Evolutionary conservation across 2,888 invertebrate genomes (phyloP).

Genomic region (Mesorhabditis spiculigera): DNA sequence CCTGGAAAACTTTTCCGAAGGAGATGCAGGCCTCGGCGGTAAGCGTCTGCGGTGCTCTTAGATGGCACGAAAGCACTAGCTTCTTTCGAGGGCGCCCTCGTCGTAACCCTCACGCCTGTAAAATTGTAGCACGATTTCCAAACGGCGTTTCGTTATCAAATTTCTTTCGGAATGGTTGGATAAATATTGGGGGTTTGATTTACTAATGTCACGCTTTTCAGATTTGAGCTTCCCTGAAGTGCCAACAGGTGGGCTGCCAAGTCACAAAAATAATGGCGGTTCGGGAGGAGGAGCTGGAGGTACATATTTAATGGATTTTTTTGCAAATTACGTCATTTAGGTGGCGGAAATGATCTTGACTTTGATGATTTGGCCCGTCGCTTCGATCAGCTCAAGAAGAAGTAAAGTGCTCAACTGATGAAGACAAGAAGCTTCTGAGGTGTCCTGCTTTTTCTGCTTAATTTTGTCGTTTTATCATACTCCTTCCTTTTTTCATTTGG

Average conservation of each 20-base stretch:
- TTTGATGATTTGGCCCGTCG: constrained; percentile 50
- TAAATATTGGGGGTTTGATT: background rate
- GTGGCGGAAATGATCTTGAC: constrained; percentile 31
- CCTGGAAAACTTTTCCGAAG: constrained; percentile 5
- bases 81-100: too few relatives aligned
- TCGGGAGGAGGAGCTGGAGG: constrained; percentile 7
- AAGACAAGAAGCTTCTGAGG: background rate
- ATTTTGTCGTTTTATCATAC: background rate
- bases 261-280: constrained; percentile 3
- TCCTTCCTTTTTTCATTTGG: background rate
- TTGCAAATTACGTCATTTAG: constrained; percentile 11
- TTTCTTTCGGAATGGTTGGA: too few relatives aligned
- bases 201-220: constrained; percentile 18
- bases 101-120: too few relatives aligned
- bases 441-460: background rate
- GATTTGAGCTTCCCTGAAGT: constrained; percentile 45
- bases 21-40: constrained; percentile 5
- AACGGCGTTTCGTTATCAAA: too few relatives aligned
- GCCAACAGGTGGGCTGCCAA: constrained; percentile 30
- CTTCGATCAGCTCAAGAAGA: constrained; percentile 50
- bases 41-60: background rate
- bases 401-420: constrained; percentile 9
- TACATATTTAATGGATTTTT: background rate
- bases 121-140: too few relatives aligned
- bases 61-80: too few relatives aligned